Evolutionary conservation across 2,113 vertebrate species (phyloP).

Genomic region (Myiagra hebetior): DNA sequence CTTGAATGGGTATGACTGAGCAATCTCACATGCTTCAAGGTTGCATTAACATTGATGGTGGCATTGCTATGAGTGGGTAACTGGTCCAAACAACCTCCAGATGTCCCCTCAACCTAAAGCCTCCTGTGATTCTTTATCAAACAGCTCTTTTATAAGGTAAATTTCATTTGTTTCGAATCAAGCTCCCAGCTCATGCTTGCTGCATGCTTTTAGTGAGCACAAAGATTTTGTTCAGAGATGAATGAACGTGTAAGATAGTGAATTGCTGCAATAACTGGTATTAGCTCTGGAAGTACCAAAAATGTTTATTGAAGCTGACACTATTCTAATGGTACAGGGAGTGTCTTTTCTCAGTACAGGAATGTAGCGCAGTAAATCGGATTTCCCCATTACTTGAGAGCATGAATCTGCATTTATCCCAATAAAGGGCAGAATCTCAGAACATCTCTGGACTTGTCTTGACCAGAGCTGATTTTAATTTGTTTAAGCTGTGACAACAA

Average conservation of each 20-base stretch:
- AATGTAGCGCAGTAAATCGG: background rate
- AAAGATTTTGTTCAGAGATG: background rate
- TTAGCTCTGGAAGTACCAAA: background rate
- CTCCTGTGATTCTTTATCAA: background rate
- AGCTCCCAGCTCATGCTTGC: background rate
- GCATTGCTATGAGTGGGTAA: background rate
- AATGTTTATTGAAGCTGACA: background rate
- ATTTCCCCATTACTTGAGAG: background rate
- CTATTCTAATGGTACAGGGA: background rate
- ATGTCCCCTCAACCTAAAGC: background rate
- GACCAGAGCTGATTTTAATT: background rate
- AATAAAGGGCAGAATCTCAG: background rate
- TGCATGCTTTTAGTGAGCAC: background rate
- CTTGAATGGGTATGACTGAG: background rate
- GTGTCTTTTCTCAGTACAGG: background rate
- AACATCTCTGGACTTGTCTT: background rate
- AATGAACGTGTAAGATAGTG: rapidly evolving
- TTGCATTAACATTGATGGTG: background rate
- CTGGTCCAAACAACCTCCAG: background rate
- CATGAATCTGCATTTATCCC: rapidly evolving
- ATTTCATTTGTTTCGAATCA: background rate
- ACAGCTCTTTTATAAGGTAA: background rate
- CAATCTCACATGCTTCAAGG: background rate
- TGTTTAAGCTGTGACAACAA: background rate
- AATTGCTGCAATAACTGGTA: background rate